phyloP scores from a whole-genome alignment of 2,888 invertebrate genomes.

The Polylopha cassiicola region DNA sequence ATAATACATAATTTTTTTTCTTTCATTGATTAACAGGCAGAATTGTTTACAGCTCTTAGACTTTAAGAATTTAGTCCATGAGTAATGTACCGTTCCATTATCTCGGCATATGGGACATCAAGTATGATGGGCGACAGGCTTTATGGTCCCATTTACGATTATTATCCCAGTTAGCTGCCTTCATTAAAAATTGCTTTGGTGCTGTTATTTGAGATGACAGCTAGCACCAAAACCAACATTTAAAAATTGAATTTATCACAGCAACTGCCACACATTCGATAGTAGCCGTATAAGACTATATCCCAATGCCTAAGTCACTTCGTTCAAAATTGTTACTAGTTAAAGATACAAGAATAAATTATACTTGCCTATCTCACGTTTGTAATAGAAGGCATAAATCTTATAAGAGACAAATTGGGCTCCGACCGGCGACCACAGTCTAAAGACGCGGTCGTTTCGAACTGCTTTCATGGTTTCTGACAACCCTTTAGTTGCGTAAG shows the following conservation, averaged over 20 bases:
- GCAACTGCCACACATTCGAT: no score
- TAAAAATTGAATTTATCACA: no score
- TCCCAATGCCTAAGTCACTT: no score
- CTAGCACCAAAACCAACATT: no score
- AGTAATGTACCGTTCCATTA: conserved; percentile 11
- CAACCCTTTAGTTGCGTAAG: conserved; percentile 50
- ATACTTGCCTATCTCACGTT: conserved; percentile 29
- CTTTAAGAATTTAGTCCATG: conserved; percentile 11
- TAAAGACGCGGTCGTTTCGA: conserved; percentile 52
- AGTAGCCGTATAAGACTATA: no score
- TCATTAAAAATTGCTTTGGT: conserved; percentile 2
- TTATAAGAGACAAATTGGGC: conserved; percentile 60
- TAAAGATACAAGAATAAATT: conserved; percentile 12
- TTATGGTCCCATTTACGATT: conserved; percentile 4
- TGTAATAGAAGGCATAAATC: conserved; percentile 68
- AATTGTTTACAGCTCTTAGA: no score
- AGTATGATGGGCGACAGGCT: conserved; percentile 6
- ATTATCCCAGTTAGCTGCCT: conserved; percentile 3
- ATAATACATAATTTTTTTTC: no score
- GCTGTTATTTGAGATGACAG: no score
- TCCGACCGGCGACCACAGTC: conserved; percentile 49
- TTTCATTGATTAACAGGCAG: no score
- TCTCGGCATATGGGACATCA: conserved; percentile 8
- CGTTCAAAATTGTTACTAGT: no score
- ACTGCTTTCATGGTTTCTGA: conserved; percentile 57